Evolutionary conservation across 2,888 invertebrate genomes (phyloP), one percentile per base, ranked within the genome.

Genomic region (Oasisia sp.): DNA sequence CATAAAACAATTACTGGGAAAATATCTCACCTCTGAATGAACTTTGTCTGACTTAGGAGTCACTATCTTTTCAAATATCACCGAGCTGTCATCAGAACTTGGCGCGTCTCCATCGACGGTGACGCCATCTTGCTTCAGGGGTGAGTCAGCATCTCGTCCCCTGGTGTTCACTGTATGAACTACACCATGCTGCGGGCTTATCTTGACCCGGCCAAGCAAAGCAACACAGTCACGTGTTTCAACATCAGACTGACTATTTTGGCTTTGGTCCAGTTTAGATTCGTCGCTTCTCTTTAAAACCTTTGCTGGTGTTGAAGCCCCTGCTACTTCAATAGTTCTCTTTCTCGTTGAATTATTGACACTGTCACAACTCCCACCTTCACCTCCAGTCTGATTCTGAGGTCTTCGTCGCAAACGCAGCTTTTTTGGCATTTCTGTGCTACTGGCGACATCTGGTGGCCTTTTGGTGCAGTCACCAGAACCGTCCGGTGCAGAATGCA

Each of bases 391-490:
- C 74, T 27, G 74, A 74, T 27, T 19, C 74, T 74, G 74, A 27
- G 19, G 5, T 74, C 74, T 74, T 74, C 74, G 27, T 74, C 74
- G 74, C 19, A 74, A n/a, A 27, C 74, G 74, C 27, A 74, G 27
- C 27, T 74, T 74, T n/a, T 74, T 74, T 14, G 74, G 74, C 27
- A 27, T 74, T 74, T 74, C 7, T 74, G 74, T 27, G 27, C 74
- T 27, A 74, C 74, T 74, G 27, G 74, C 74, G 74, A 74, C 74
- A 74, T 74, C 74, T 74, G 74, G n/a, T 19, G 27, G 74, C 74
- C 27, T 74, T n/a, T 74, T 74, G 27, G 74, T 74, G 74, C 74
- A 74, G 74, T 74, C 74, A 74, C 74, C 74, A 74, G 74, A 74
- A n/a, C 27, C 74, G 27, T 74, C 74, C 27, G 74, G 74, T 19